phyloP scores from a whole-genome alignment of 2,113 vertebrate genomes.

The Catharus fuscescens region DNA sequence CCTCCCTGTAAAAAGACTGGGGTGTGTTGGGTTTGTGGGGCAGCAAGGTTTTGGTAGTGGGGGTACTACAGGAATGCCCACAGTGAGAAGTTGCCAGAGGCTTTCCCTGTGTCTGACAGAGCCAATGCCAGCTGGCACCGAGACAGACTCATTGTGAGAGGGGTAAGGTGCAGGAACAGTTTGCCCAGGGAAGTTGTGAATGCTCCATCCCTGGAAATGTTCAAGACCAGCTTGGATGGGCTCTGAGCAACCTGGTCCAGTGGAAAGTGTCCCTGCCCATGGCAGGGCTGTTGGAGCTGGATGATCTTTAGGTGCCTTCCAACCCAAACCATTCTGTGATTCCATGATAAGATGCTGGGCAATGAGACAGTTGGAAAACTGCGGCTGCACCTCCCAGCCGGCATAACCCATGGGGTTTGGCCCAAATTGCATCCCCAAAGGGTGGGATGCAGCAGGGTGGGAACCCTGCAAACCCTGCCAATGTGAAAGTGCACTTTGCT shows the following conservation, averaged over 20 bases:
- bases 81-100: background rate
- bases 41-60: background rate
- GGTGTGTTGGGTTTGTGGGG: background rate
- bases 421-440: background rate
- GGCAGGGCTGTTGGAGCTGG: background rate
- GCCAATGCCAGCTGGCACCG: background rate
- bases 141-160: background rate
- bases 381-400: background rate
- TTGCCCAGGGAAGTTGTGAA: background rate
- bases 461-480: background rate
- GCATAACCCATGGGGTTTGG: background rate
- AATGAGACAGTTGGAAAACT: background rate
- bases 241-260: background rate
- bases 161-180: background rate
- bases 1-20: background rate
- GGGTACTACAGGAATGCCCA: background rate
- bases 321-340: background rate
- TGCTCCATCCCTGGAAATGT: background rate
- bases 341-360: background rate
- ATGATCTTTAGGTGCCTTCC: background rate
- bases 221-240: background rate
- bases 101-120: background rate
- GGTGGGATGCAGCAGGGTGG: background rate
- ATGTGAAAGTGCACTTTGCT: background rate
- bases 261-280: background rate